Percentiles rank a stretch among this genome's conserved stretches.
Evolutionary conservation across 2,797 vertebrate genomes (phyloP).

Genomic region (Scolopax bukidnonensis): DNA sequence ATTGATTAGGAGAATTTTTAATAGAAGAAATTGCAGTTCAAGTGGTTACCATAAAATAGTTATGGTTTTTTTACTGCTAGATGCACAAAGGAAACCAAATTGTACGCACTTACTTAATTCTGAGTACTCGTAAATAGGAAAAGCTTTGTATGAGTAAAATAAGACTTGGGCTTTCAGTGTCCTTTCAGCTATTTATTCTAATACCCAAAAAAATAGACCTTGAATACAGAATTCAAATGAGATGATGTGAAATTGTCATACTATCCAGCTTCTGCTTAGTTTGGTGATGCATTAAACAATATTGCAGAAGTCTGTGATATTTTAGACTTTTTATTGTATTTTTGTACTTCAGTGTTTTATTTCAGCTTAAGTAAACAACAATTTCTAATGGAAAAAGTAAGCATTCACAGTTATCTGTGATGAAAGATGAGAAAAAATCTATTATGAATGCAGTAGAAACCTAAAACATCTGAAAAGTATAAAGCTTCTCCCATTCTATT

Average conservation of each 20-base stretch:
- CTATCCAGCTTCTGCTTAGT: not conserved
- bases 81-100: not conserved
- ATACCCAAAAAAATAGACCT: not conserved
- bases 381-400: not conserved
- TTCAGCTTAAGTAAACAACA: not conserved
- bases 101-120: not conserved
- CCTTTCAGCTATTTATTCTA: not conserved
- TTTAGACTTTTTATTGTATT: not conserved
- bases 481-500: not conserved
- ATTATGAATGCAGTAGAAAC: not conserved
- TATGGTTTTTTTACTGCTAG: rapidly evolving
- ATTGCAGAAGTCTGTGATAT: not conserved
- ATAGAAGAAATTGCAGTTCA: not conserved
- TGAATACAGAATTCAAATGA: not conserved
- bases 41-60: not conserved
- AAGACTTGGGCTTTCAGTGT: not conserved
- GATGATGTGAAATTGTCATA: not conserved
- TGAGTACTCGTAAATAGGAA: not conserved
- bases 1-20: not conserved
- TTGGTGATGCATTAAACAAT: not conserved
- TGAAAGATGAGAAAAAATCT: not conserved
- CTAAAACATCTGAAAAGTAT: constrained; percentile 35
- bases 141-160: not conserved
- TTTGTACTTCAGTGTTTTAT: not conserved
- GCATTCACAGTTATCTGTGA: not conserved